phyloP scores from a whole-genome alignment of 2,888 invertebrate genomes.

The Meiosimyza decipiens region DNA sequence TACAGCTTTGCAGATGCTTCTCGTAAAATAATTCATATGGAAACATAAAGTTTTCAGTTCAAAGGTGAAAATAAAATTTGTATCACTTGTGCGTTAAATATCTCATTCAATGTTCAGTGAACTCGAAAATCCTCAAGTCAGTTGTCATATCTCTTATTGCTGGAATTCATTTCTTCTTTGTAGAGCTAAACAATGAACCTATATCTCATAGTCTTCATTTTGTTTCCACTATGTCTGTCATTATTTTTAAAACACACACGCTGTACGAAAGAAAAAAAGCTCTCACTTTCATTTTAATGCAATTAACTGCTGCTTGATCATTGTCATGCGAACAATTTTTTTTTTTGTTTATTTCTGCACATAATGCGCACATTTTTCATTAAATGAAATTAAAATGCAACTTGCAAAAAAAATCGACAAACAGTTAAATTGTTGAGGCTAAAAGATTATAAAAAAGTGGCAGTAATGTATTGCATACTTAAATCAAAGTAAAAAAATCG shows the following conservation, averaged over 20 bases:
- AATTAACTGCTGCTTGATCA: conserved; percentile 5
- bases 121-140: too few species aligned
- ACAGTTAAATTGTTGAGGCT: background rate
- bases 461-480: too few species aligned
- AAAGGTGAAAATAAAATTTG: too few species aligned
- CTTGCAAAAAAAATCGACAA: background rate
- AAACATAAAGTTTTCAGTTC: too few species aligned
- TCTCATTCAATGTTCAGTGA: too few species aligned
- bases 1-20: too few species aligned
- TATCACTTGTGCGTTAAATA: too few species aligned
- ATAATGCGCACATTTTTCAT: conserved; percentile 15
- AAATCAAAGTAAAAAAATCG: too few species aligned
- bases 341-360: background rate
- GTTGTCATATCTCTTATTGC: too few species aligned
- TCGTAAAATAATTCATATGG: too few species aligned
- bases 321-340: background rate
- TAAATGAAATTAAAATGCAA: conserved; percentile 12
- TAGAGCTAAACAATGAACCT: conserved; percentile 7
- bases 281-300: conserved; percentile 29
- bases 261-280: background rate
- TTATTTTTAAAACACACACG: conserved; percentile 9
- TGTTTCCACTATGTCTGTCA: background rate
- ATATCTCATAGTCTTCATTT: background rate
- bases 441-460: too few species aligned
- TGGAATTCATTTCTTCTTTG: too few species aligned